These are phyloP conservation scores for Crocuta crocuta DNA, from an alignment of 2,113 vertebrate species.

Conservation along the genomic window DNA sequence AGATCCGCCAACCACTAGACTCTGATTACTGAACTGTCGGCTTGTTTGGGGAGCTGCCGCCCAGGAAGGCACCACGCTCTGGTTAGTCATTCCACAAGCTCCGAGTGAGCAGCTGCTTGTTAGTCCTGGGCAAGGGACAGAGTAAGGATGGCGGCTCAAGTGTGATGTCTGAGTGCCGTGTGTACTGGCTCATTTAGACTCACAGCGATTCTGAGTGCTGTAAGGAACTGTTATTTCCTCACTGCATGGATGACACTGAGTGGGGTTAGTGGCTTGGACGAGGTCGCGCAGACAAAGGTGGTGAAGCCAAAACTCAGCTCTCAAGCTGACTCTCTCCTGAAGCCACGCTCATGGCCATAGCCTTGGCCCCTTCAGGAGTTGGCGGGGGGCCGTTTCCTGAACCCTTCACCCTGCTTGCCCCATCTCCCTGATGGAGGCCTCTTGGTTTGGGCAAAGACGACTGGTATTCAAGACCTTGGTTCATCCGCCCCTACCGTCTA, in stretches of 20 bases:
- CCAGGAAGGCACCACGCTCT: conserved; percentile 9
- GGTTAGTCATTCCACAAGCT: conserved; percentile 42
- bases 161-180: not conserved
- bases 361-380: fast-evolving
- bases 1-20: not conserved
- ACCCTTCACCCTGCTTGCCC: not conserved
- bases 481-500: not conserved
- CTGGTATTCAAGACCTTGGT: not conserved
- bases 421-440: not conserved
- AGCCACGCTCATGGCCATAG: not conserved
- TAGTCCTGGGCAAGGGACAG: not conserved
- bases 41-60: not conserved
- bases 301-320: not conserved
- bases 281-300: not conserved
- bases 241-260: not conserved
- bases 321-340: not conserved
- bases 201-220: not conserved
- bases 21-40: conserved; percentile 22
- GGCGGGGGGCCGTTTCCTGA: not conserved
- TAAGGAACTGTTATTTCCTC: not conserved
- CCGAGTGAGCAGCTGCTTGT: conserved; percentile 20
- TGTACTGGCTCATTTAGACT: not conserved
- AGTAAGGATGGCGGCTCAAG: not conserved
- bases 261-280: not conserved
- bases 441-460: not conserved